Base-by-base conservation (phyloP, 2,797 vertebrate genomes). In the Chelon auratus region DNA sequence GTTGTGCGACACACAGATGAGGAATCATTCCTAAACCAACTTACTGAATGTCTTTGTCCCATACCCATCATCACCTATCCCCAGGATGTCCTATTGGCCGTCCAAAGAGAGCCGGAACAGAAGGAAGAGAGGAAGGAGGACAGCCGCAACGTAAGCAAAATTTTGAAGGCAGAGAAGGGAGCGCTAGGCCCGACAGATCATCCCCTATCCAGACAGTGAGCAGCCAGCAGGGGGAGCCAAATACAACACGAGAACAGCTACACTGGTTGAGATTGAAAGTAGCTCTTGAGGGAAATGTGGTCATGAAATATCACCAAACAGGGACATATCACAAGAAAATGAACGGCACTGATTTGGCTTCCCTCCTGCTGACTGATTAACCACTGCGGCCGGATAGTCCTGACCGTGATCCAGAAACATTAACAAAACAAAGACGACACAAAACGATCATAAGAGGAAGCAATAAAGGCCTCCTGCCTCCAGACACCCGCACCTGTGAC, bases 31-130 rank as follows among this genome's bases (percentile, higher is more conserved):
- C 95, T 95, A 90, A 55, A 95, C 78, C 93, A 95, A 99, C 98
- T 99, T 99, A 99, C 98, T 97, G 95, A 97, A 96, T 88, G 96
- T 96, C 95, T 99, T 99, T 96, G 98, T 98, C 95, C 97, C 97
- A 97, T 98, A 99, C 96, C 97, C 97, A 96, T 98, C 98, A 96
- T 99, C 97, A 96, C 96, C 96, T 96, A 98, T 95, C 93, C 96
- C 97, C 93, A 97, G 95, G 96, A 97, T 95, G 95, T 99, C 98
- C 98, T 99, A 96, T 92, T 78, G 93, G 94, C 92, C 95, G 93
- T 96, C 95, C 95, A 95, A 93, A 87, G 86, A 84, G 78, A 88
- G 86, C 78, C 86, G 78, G 36, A 94, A 91, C 90, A 86, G 81
- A 84, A 84, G 76, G 87, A 75, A 89, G 95, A 96, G 94, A 95